phyloP scores from a whole-genome alignment of 2,797 vertebrate species.

The Apogon talboti region DNA sequence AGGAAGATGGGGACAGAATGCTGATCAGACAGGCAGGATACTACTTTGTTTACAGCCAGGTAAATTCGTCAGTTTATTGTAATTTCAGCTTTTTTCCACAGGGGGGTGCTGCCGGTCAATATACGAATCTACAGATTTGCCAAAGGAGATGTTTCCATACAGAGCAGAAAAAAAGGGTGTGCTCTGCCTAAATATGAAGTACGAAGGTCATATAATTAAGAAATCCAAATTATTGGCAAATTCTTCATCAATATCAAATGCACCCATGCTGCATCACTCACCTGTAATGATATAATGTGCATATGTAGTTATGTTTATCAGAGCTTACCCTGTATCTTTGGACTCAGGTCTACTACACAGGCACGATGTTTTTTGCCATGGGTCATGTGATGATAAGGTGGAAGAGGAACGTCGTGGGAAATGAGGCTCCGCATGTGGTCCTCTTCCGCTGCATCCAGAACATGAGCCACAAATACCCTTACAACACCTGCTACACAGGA shows the following conservation, averaged over 20 bases:
- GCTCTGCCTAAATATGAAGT: conserved; percentile 15
- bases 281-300: not conserved
- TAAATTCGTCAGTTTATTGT: conserved; percentile 53
- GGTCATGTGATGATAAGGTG: conserved; percentile 93
- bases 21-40: conserved; percentile 91
- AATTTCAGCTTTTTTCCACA: conserved; percentile 43
- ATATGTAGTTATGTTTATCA: not conserved
- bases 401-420: conserved; percentile 91
- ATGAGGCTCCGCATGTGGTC: conserved; percentile 89
- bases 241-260: not conserved
- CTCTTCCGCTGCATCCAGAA: conserved; percentile 95
- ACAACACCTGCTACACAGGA: conserved; percentile 96
- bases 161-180: conserved; percentile 11
- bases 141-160: not conserved
- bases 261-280: conserved; percentile 1
- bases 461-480: conserved; percentile 88
- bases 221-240: conserved; percentile 26
- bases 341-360: conserved; percentile 91
- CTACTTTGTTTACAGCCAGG: conserved; percentile 97
- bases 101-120: conserved; percentile 46
- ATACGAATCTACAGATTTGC: not conserved
- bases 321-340: conserved; percentile 1
- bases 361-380: conserved; percentile 89
- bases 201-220: conserved; percentile 34
- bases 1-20: conserved; percentile 88